phyloP scores from a whole-genome alignment of 2,888 invertebrate genomes.

The Aphidoletes aphidimyza region DNA sequence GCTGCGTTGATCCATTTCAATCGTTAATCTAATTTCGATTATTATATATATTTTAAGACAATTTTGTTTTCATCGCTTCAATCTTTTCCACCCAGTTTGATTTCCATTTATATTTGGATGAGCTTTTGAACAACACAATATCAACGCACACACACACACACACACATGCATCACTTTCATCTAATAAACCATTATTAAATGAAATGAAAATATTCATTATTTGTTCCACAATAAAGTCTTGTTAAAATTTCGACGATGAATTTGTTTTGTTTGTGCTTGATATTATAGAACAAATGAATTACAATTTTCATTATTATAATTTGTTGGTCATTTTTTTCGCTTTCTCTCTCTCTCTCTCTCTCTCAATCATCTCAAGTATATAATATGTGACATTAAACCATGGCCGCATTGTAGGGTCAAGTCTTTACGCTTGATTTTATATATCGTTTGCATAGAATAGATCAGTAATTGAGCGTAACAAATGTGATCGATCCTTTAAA shows the following conservation, averaged over 20 bases:
- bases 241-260: slow-evolving; percentile 5
- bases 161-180: no score
- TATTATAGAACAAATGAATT: not conserved
- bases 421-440: not conserved
- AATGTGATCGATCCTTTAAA: not conserved
- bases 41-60: slow-evolving; percentile 53
- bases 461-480: no score
- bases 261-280: not conserved
- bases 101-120: not conserved
- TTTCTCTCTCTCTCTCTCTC: no score
- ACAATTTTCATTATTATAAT: no score
- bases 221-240: not conserved
- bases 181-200: slow-evolving; percentile 49
- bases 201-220: slow-evolving; percentile 47
- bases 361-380: not conserved
- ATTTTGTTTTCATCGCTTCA: slow-evolving; percentile 53
- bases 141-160: no score
- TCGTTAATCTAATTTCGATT: slow-evolving; percentile 53
- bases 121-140: no score
- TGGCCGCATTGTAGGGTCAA: not conserved
- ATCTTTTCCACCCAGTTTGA: slow-evolving; percentile 20
- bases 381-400: not conserved
- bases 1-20: slow-evolving; percentile 12
- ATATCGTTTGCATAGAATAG: not conserved
- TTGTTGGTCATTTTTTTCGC: no score